phyloP scores from a whole-genome alignment of 2,888 invertebrate genomes.

The Ormia ochracea region DNA sequence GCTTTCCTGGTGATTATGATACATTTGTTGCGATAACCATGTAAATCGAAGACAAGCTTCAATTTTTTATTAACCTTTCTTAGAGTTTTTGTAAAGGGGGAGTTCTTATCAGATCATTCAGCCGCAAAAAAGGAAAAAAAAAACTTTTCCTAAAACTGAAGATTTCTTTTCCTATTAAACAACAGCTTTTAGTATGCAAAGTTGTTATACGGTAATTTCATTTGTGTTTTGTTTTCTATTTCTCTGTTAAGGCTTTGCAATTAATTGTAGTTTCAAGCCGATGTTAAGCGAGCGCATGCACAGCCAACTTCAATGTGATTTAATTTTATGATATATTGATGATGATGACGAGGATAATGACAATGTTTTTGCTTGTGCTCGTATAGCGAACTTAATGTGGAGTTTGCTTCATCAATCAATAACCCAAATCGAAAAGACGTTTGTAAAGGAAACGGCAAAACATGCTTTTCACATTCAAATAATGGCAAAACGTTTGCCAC shows the following conservation, averaged over 20 bases:
- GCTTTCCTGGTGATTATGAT: constrained; percentile 60
- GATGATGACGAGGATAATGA: too few relatives aligned
- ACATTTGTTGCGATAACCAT: constrained; percentile 60
- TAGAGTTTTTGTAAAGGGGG: constrained; percentile 1
- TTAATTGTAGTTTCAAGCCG: not conserved
- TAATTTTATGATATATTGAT: constrained; percentile 26
- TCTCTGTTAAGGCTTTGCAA: not conserved
- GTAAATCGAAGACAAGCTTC: constrained; percentile 20
- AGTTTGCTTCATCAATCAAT: constrained; percentile 9
- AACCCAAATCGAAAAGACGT: constrained; percentile 26
- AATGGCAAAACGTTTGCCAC: not conserved
- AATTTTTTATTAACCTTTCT: constrained; percentile 3
- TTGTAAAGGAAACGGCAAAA: not conserved
- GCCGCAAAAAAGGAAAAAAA: constrained; percentile 2
- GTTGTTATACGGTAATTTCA: constrained; percentile 15
- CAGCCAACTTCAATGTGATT: constrained; percentile 3
- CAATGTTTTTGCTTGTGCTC: too few relatives aligned
- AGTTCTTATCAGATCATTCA: constrained; percentile 32
- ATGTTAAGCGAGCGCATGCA: not conserved
- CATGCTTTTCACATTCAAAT: not conserved
- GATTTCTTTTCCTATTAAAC: constrained; percentile 31
- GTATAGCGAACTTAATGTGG: not conserved
- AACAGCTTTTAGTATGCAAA: constrained; percentile 24
- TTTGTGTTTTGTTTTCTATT: not conserved
- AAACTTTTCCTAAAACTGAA: not conserved